Evolutionary conservation across 2,113 vertebrate species (phyloP).

Genomic region (Oxyura jamaicensis): DNA sequence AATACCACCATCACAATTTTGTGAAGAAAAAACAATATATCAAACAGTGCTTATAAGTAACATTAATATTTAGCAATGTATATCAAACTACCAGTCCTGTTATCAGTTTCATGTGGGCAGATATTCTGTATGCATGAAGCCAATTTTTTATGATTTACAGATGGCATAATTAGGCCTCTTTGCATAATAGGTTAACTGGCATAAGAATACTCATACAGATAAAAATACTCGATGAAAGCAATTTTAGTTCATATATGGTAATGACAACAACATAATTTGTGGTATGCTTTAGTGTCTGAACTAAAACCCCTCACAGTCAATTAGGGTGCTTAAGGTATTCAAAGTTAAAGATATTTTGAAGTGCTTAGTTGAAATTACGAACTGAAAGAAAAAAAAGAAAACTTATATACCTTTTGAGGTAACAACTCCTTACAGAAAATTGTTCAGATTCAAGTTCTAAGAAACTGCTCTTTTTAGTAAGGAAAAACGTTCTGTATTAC

Average conservation of each 20-base stretch:
- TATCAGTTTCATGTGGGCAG: neutral
- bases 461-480: neutral
- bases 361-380: neutral
- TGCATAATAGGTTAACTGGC: neutral
- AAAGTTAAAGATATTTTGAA: neutral
- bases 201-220: neutral
- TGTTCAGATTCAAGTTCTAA: neutral
- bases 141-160: neutral
- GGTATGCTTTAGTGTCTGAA: neutral
- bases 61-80: neutral
- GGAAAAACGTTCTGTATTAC: neutral
- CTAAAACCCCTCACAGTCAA: neutral
- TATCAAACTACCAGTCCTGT: neutral
- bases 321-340: neutral
- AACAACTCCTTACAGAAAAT: neutral
- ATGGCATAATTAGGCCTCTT: neutral
- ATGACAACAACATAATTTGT: neutral
- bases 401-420: neutral
- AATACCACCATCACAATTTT: neutral
- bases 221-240: neutral
- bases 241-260: neutral
- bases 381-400: neutral
- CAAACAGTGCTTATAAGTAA: neutral
- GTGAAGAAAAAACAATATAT: neutral
- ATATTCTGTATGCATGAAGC: neutral